These are phyloP conservation scores for Drosophila repleta DNA, from an alignment of 1,140 invertebrate species.

Conservation along the genomic window DNA sequence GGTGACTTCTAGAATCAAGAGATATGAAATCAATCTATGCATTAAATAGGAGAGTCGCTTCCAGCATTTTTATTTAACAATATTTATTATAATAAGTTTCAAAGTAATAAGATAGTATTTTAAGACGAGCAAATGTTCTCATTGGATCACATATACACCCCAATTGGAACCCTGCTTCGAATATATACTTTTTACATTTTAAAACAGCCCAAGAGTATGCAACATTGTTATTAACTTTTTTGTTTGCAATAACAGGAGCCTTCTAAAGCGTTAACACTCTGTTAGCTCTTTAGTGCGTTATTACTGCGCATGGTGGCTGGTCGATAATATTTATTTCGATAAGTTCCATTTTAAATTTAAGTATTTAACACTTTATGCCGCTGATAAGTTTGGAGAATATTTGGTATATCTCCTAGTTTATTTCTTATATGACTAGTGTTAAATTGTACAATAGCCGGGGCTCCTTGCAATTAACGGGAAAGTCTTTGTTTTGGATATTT, in stretches of 20 bases:
- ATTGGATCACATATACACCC: not conserved
- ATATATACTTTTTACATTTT: not conserved
- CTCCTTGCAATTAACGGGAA: too few relatives aligned
- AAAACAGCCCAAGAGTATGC: slow-evolving; percentile 16
- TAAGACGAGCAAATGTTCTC: not conserved
- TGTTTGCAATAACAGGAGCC: not conserved
- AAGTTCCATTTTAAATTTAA: not conserved
- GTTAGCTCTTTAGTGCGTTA: not conserved
- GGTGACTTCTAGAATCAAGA: too few relatives aligned
- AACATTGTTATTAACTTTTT: not conserved
- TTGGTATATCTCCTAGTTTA: too few relatives aligned
- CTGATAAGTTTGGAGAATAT: not conserved
- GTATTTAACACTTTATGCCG: not conserved
- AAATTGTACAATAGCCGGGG: too few relatives aligned
- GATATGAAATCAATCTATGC: too few relatives aligned
- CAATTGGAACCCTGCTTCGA: not conserved
- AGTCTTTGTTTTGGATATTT: slow-evolving; percentile 17
- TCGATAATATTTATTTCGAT: slow-evolving; percentile 19
- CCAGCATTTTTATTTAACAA: too few relatives aligned
- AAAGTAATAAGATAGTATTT: too few relatives aligned
- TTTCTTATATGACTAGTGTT: too few relatives aligned
- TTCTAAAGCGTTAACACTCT: slow-evolving; percentile 9
- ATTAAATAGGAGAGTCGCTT: too few relatives aligned
- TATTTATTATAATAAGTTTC: too few relatives aligned
- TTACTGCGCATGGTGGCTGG: not conserved